Conservation (phyloP, 2,888 invertebrate species). For the Callyntrura guangdongensis region DNA sequence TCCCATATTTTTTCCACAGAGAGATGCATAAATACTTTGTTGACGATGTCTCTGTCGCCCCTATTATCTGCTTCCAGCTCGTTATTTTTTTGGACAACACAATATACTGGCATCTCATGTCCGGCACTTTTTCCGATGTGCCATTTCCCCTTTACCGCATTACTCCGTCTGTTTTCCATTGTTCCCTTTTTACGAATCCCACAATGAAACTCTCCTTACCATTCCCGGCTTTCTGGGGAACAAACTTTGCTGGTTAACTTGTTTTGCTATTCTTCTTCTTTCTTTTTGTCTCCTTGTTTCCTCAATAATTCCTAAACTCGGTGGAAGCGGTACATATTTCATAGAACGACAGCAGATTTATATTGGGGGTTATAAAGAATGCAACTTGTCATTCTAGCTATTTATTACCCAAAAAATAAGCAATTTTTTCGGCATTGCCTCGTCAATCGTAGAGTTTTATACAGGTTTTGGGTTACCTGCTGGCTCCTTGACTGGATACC, state of each 20-base stretch:
- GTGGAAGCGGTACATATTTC: too few species aligned
- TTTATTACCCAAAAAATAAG: too few species aligned
- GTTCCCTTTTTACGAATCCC: conserved; percentile 10
- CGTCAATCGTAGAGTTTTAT: too few species aligned
- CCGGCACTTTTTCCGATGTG: conserved; percentile 36
- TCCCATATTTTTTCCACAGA: background rate
- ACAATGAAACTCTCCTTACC: conserved; percentile 32
- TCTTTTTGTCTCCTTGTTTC: too few species aligned
- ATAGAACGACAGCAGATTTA: too few species aligned
- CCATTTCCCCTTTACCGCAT: conserved; percentile 19
- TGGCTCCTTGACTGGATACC: too few species aligned
- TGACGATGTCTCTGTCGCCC: background rate
- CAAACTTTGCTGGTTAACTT: conserved; percentile 20
- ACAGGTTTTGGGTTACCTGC: too few species aligned
- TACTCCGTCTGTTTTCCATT: background rate
- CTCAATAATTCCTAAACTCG: too few species aligned
- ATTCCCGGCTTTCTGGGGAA: conserved; percentile 33
- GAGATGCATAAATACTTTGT: conserved; percentile 9
- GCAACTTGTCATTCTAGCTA: too few species aligned
- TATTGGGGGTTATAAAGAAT: too few species aligned
- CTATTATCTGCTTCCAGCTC: conserved; percentile 17
- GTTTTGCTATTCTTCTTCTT: too few species aligned
- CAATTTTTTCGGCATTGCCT: too few species aligned
- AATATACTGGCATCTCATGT: conserved; percentile 9
- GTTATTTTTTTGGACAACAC: conserved; percentile 8